phyloP scores from a whole-genome alignment of 2,888 invertebrate genomes.

The Sphaeridia pumilis region DNA sequence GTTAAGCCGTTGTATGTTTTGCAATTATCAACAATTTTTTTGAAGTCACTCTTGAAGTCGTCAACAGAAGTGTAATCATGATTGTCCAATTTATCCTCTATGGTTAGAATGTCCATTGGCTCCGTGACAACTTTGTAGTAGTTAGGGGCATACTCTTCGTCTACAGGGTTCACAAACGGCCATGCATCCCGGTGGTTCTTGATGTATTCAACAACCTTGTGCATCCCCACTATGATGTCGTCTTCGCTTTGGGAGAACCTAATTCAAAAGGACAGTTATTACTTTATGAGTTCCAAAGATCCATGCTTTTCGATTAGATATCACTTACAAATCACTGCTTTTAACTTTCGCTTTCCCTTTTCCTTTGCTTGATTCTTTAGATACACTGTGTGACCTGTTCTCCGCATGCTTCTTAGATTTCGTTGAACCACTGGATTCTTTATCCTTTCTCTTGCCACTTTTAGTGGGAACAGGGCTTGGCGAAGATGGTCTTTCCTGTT shows the following conservation, averaged over 20 bases:
- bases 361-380: conserved; percentile 12
- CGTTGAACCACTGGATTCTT: too few relatives aligned
- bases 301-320: too few relatives aligned
- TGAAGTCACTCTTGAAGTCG: conserved; percentile 77
- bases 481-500: conserved; percentile 1
- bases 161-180: conserved; percentile 88
- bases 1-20: conserved; percentile 82
- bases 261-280: too few relatives aligned
- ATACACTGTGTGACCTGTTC: too few relatives aligned
- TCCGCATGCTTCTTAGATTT: too few relatives aligned
- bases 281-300: too few relatives aligned
- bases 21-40: conserved; percentile 85
- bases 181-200: conserved; percentile 83
- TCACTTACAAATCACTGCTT: conserved; percentile 35
- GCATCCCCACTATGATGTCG: conserved; percentile 77
- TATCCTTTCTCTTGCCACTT: too few relatives aligned
- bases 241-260: conserved; percentile 65
- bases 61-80: conserved; percentile 66
- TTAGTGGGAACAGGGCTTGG: not conserved
- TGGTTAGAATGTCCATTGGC: conserved; percentile 78
- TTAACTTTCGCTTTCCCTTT: conserved; percentile 35
- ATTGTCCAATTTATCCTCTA: conserved; percentile 74
- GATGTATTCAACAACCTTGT: conserved; percentile 76
- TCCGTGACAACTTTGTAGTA: conserved; percentile 51
- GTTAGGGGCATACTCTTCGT: conserved; percentile 83